These are phyloP conservation scores for Cyphomyrmex costatus DNA, from an alignment of 1,140 invertebrate genomes.

Conservation along the genomic window DNA sequence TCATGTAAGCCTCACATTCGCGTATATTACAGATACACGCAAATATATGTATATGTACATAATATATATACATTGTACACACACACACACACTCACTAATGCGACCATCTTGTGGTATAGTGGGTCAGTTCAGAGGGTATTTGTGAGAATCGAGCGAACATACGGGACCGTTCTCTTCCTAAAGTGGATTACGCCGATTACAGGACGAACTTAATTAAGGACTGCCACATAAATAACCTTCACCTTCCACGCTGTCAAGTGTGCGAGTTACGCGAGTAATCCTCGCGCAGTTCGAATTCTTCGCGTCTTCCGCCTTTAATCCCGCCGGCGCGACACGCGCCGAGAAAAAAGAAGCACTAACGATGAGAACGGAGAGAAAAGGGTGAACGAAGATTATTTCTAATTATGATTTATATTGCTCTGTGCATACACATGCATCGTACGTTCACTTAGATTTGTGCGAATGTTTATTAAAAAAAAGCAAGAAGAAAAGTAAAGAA, in stretches of 20 bases:
- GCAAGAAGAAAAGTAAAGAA: neutral
- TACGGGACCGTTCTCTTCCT: slow-evolving; percentile 52
- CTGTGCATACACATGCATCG: neutral
- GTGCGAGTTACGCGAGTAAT: slow-evolving; percentile 66
- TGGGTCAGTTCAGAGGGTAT: slow-evolving; percentile 57
- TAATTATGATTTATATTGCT: slow-evolving; percentile 51
- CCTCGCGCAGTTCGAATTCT: slow-evolving; percentile 53
- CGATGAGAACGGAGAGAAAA: slow-evolving; percentile 15
- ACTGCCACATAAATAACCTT: slow-evolving; percentile 72
- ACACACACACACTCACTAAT: neutral
- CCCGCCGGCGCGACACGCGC: slow-evolving; percentile 63
- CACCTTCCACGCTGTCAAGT: slow-evolving; percentile 62
- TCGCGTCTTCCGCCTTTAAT: slow-evolving; percentile 63
- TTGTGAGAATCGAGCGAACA: slow-evolving; percentile 31
- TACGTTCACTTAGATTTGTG: neutral
- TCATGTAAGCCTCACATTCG: slow-evolving; percentile 6
- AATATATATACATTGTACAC: too few species aligned
- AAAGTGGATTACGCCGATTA: slow-evolving; percentile 75
- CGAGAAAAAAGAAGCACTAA: slow-evolving; percentile 15
- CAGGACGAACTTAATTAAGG: slow-evolving; percentile 70
- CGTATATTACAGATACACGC: neutral
- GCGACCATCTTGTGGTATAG: slow-evolving; percentile 16
- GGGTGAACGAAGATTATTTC: neutral
- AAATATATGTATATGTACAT: neutral
- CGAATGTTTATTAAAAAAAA: neutral